Evolutionary conservation across 2,113 vertebrate species (phyloP).

Genomic region (Urocolius indicus): DNA sequence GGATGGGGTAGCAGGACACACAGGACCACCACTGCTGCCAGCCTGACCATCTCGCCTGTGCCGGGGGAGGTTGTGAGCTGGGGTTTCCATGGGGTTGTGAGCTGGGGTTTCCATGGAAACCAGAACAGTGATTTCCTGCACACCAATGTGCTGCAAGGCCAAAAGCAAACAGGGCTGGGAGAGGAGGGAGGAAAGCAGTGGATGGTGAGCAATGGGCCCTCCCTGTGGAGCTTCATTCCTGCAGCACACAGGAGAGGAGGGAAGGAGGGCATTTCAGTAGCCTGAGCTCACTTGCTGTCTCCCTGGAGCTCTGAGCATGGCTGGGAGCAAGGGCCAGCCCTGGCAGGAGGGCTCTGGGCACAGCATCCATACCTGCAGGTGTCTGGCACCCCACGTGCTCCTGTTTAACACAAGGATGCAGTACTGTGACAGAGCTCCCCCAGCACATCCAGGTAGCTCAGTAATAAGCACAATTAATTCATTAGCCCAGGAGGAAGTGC

Average conservation of each 20-base stretch:
- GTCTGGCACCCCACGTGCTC: rapidly evolving
- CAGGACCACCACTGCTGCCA: not conserved
- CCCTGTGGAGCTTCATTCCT: not conserved
- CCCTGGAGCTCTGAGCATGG: not conserved
- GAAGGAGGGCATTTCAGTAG: not conserved
- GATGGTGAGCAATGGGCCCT: not conserved
- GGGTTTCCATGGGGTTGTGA: slow-evolving; percentile 12
- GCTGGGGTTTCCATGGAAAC: slow-evolving; percentile 51
- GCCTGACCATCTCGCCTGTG: rapidly evolving
- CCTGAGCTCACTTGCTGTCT: not conserved
- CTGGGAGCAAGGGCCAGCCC: not conserved
- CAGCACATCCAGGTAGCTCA: not conserved
- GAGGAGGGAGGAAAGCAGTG: not conserved
- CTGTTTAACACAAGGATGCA: not conserved
- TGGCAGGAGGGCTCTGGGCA: not conserved
- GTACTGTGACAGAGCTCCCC: not conserved
- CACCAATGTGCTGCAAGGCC: not conserved
- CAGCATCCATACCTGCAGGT: rapidly evolving
- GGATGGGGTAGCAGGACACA: not conserved
- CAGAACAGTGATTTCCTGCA: not conserved
- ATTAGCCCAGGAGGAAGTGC: not conserved
- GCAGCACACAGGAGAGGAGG: not conserved
- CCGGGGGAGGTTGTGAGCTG: not conserved
- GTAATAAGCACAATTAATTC: not conserved
- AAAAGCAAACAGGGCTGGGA: not conserved